Base-by-base conservation (phyloP, 2,888 invertebrate species). In the Drosophila subquinaria region DNA sequence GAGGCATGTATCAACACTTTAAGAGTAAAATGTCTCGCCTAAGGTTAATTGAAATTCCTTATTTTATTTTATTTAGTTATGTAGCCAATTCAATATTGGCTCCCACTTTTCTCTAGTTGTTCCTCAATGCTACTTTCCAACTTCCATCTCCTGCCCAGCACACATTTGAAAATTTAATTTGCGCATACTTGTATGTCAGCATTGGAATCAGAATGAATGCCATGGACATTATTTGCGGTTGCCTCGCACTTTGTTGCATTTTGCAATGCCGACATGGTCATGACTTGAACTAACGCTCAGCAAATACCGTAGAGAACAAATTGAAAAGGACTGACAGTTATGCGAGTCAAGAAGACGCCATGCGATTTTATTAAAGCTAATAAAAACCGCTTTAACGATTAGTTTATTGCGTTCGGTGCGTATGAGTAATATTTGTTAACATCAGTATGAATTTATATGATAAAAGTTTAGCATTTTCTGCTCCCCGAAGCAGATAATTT, bases 131-230 rank as follows among this genome's bases (percentile, higher is more conserved):
- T n/a, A n/a, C n/a, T n/a, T n/a, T n/a, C n/a, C n/a, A n/a, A n/a
- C n/a, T n/a, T n/a, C n/a, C n/a, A n/a, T n/a, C n/a, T 11, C 47
- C 38, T 57, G 42, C 36, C 20, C 20, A 20, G 8, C 47, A 20
- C 23, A 8, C 56, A 38, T 55, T 68, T 52, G 59, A n/a, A 74
- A 82, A 78, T 82, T 75, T 82, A 62, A 83, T 82, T 84, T 86
- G 48, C 59, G 17, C 76, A 84, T 84, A 68, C 75, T 65, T 60
- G 59, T 27, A 38, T 27, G 59, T 20, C 59, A 38, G 48, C 48
- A 45, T 36, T 53, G 57, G 53, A 60, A 47, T 64, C 57, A 17
- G 50, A 38, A 47, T 45, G 52, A 45, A 51, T 59, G 68, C 69
- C 77, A 60, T 45, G 62, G 55, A 61, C 64, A 51, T 55, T 56